Evolutionary conservation across 1,140 invertebrate species (phyloP).

Genomic region (Drosophila sp.): DNA sequence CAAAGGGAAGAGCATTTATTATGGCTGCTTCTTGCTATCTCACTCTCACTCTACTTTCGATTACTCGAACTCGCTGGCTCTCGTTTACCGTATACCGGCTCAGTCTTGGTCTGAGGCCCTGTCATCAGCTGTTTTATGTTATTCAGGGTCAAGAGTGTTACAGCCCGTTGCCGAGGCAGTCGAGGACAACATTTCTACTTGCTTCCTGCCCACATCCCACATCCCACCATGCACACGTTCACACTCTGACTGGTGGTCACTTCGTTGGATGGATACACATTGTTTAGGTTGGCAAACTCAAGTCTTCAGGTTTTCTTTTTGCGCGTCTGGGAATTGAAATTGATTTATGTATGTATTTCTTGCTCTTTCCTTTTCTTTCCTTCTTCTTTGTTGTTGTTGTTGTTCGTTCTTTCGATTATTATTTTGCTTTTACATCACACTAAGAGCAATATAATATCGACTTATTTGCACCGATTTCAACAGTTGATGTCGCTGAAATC

Average conservation of each 20-base stretch:
- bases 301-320: slow-evolving; percentile 6
- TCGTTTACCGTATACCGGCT: slow-evolving; percentile 4
- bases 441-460: slow-evolving; percentile 1
- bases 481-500: neutral
- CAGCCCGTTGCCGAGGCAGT: slow-evolving; percentile 63
- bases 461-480: slow-evolving; percentile 1
- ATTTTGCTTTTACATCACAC: neutral
- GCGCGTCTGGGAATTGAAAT: slow-evolving; percentile 9
- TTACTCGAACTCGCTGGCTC: slow-evolving; percentile 13
- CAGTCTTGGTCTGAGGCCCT: slow-evolving; percentile 34
- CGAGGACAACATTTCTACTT: slow-evolving; percentile 9
- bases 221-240: neutral
- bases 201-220: slow-evolving; percentile 4
- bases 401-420: neutral
- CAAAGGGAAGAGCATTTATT: neutral
- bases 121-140: slow-evolving; percentile 79
- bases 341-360: neutral
- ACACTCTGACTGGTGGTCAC: neutral
- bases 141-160: slow-evolving; percentile 75
- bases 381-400: neutral
- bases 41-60: slow-evolving; percentile 12
- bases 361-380: neutral
- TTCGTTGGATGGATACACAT: slow-evolving; percentile 6
- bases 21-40: neutral
- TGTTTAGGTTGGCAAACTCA: neutral